Evolutionary conservation across 2,113 vertebrate species (phyloP).

Genomic region (Setophaga petechia): DNA sequence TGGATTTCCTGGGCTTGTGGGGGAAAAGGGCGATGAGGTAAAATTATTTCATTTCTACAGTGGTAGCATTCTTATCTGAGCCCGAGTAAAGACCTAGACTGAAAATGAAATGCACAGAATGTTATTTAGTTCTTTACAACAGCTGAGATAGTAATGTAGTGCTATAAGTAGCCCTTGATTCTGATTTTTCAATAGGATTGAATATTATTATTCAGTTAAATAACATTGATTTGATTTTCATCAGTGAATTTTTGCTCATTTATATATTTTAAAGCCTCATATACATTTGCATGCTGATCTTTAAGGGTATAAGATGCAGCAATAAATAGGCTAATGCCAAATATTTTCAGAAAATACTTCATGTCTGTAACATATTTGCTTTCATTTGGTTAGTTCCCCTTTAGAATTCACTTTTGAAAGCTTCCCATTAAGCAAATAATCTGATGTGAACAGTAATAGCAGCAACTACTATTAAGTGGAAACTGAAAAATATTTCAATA

Average conservation of each 20-base stretch:
- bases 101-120: neutral
- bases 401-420: neutral
- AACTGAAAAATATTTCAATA: neutral
- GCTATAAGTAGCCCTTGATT: neutral
- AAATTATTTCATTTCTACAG: slow-evolving; percentile 1
- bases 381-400: neutral
- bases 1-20: slow-evolving; percentile 88
- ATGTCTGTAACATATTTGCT: neutral
- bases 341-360: neutral
- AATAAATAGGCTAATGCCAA: neutral
- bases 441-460: neutral
- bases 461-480: neutral
- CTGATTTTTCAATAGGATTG: neutral
- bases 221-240: neutral
- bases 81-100: neutral
- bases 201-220: neutral
- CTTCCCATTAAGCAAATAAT: neutral
- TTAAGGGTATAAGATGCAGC: neutral
- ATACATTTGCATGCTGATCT: neutral
- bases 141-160: neutral
- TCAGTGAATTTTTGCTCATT: neutral
- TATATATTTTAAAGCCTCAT: neutral
- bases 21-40: slow-evolving; percentile 96
- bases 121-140: neutral
- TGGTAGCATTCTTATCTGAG: neutral